Base-by-base conservation (phyloP, 1,140 invertebrate genomes). In the Formica selysi region DNA sequence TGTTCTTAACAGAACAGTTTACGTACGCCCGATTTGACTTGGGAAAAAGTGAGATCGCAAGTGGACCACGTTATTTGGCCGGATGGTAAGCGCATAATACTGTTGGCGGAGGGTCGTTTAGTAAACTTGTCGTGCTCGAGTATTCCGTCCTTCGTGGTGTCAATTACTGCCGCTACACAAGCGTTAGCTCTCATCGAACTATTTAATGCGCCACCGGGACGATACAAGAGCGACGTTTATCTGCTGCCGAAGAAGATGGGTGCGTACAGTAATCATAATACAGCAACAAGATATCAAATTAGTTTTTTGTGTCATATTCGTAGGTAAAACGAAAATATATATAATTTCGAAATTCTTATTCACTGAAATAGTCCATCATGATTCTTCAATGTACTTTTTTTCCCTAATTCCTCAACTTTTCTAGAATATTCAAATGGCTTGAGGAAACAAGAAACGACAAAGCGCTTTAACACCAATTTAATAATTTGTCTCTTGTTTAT, bases 181-280 rank as follows among this genome's bases (percentile, higher is more conserved):
- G 98, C 98, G 16, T 95, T 99, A 79, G 99, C 99, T 59, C 95
- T 99, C 65, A 99, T 99, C 93, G 99, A 99, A 95, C 96, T 99
- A 7, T 99, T 98, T 93, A 99, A 99, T 96, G 99, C 99, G 11
- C 99, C 99, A 16, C 95, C 96, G 62, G 98, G 98, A 44, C 96
- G 99, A 86, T 99, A 99, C 94, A 99, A 99, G 95, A 94, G 94
- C 87, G 99, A 99, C 95, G 99, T 99, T 61, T 99, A 99, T 95
- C 96, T 99, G 80, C 95, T 99, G 90, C 99, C 99, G 70, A 99
- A 99, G 96, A 99, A 99, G 96, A 99, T 99, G 99, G 98, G 98
- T 98, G 95, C 91, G 96, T 89, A 36, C n/a, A 10, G n/a, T 19
- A n/a, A 44, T 16, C 5, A 51, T 51, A 19, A 19, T 19, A 51